A percentile compares a stretch with the other conserved stretches of the same genome.
Evolutionary conservation across 2,797 vertebrate species (phyloP).

Genomic region (Eidolon dupreanum): DNA sequence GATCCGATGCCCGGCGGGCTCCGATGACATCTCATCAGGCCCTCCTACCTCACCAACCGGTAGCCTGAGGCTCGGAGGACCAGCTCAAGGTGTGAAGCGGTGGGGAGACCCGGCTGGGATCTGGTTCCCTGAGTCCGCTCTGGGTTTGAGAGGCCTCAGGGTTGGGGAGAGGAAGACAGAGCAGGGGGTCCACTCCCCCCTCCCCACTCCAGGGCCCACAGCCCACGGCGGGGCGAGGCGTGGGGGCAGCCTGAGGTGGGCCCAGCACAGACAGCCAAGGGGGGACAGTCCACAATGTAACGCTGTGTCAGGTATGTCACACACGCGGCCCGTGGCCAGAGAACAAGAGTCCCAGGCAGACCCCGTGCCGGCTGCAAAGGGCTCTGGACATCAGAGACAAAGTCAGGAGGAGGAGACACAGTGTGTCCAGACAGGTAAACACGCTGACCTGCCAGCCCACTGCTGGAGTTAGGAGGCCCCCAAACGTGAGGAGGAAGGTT

Average conservation of each 20-base stretch:
- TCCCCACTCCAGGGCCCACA: not conserved
- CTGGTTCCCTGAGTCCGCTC: not conserved
- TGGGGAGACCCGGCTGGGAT: not conserved
- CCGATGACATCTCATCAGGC: too few species aligned
- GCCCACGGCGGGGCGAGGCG: accelerated
- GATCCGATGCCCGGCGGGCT: not conserved
- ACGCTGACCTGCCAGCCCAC: not conserved
- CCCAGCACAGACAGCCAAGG: accelerated
- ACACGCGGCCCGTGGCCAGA: not conserved
- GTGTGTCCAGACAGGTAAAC: not conserved
- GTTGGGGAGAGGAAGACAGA: not conserved
- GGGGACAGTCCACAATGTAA: accelerated
- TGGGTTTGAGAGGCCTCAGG: not conserved
- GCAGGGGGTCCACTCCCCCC: not conserved
- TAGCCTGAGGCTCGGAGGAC: not conserved
- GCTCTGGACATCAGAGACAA: not conserved
- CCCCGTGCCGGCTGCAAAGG: not conserved
- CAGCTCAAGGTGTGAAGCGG: not conserved
- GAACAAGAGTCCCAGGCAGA: not conserved
- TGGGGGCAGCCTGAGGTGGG: not conserved
- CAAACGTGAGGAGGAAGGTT: not conserved
- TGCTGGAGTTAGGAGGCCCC: not conserved
- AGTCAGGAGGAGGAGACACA: not conserved
- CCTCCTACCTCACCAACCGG: not conserved
- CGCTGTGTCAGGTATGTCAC: accelerated